Percentiles rank a stretch among this genome's conserved stretches.
Evolutionary conservation across 1,140 invertebrate species (phyloP).

Genomic region (Drosophila pseudoananassae): DNA sequence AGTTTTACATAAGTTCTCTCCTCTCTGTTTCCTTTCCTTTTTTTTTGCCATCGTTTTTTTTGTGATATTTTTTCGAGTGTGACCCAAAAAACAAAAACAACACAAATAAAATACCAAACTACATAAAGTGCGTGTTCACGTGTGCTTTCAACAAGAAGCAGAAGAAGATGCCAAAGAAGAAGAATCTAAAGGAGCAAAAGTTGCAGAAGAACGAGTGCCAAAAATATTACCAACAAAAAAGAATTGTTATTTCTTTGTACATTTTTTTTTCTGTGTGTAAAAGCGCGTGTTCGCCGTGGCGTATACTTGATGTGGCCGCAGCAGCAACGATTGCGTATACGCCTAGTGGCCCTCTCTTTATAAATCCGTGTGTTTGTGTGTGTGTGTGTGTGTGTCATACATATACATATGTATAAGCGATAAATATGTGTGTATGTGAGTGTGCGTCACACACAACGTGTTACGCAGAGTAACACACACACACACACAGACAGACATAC

Average conservation of each 20-base stretch:
- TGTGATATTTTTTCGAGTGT: constrained; percentile 30
- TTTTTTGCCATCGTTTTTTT: constrained; percentile 48
- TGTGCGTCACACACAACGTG: constrained; percentile 65
- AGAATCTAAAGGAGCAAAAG: constrained; percentile 1
- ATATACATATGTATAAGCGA: background rate
- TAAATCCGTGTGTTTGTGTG: constrained; percentile 5
- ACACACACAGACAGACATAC: background rate
- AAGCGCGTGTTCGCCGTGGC: constrained; percentile 61
- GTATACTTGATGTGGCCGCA: constrained; percentile 67
- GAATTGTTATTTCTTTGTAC: background rate
- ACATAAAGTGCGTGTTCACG: constrained; percentile 9
- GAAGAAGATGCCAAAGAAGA: background rate
- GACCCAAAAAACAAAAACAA: constrained; percentile 28
- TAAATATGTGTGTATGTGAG: constrained; percentile 19
- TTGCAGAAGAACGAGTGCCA: background rate
- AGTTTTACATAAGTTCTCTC: constrained; percentile 72
- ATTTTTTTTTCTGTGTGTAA: constrained; percentile 36
- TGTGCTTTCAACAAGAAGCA: background rate
- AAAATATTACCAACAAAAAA: too few relatives aligned
- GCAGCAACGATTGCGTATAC: constrained; percentile 70
- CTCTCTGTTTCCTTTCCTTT: constrained; percentile 34
- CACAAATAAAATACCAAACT: background rate
- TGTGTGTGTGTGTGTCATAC: constrained; percentile 19
- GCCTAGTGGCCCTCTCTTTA: constrained; percentile 35
- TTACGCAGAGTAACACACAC: constrained; percentile 37